Evolutionary conservation across 2,888 invertebrate species (phyloP).

Genomic region (Horisme vitalbata): DNA sequence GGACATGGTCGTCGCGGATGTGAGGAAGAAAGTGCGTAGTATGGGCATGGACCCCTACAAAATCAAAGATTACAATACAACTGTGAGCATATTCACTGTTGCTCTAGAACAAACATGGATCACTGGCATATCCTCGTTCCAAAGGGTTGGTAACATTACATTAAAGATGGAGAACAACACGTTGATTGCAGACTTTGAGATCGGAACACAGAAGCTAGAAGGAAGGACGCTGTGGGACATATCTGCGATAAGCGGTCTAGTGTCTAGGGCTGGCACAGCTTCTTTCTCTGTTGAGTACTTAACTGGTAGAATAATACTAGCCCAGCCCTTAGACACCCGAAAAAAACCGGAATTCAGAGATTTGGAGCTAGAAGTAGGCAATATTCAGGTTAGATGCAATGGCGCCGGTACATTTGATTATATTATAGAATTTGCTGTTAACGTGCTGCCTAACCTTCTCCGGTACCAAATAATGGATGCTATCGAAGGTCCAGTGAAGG

Average conservation of each 20-base stretch:
- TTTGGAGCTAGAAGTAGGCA: slow-evolving; percentile 90
- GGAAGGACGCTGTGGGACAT: slow-evolving; percentile 92
- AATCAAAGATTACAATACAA: slow-evolving; percentile 88
- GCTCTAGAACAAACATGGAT: slow-evolving; percentile 89
- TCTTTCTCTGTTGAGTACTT: slow-evolving; percentile 92
- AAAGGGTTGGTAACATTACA: slow-evolving; percentile 90
- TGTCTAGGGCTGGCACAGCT: slow-evolving; percentile 87
- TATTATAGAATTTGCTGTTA: slow-evolving; percentile 89
- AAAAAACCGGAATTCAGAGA: slow-evolving; percentile 87
- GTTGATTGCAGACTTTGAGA: slow-evolving; percentile 85
- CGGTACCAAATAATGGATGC: slow-evolving; percentile 95
- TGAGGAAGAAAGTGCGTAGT: slow-evolving; percentile 85
- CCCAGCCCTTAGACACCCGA: slow-evolving; percentile 90
- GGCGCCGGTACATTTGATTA: slow-evolving; percentile 95
- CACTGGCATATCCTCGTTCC: slow-evolving; percentile 90
- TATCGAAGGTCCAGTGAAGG: slow-evolving; percentile 89
- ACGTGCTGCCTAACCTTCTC: slow-evolving; percentile 92
- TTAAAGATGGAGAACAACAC: slow-evolving; percentile 88
- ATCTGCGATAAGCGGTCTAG: slow-evolving; percentile 85
- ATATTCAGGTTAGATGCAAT: slow-evolving; percentile 91
- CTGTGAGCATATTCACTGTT: slow-evolving; percentile 86
- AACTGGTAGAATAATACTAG: slow-evolving; percentile 85
- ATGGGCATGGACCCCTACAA: slow-evolving; percentile 89
- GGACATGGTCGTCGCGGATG: slow-evolving; percentile 91
- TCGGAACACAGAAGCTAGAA: slow-evolving; percentile 90